These are phyloP conservation scores for Acrossocheilus wenchowensis DNA, from an alignment of 2,797 vertebrate genomes.

Conservation along the genomic window DNA sequence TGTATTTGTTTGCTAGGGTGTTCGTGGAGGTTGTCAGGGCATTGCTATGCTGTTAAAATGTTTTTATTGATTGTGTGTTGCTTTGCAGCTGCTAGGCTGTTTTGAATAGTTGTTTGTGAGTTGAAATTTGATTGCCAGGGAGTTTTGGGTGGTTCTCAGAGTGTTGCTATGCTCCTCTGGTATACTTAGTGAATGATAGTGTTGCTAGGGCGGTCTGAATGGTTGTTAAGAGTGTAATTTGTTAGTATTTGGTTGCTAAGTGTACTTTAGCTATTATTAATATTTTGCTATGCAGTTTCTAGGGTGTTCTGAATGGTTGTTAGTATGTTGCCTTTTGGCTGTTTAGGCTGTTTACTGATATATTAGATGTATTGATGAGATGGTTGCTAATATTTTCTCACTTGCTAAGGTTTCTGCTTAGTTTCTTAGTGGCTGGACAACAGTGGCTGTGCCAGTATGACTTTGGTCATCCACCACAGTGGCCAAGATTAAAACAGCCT, in stretches of 20 bases:
- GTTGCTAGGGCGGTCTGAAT: neutral
- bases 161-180: neutral
- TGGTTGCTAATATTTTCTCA: neutral
- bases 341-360: neutral
- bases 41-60: neutral
- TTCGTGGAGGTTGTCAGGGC: neutral
- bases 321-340: neutral
- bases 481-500: neutral
- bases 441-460: no score
- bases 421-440: neutral
- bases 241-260: neutral
- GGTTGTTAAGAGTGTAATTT: neutral
- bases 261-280: neutral
- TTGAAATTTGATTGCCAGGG: no score
- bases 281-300: neutral
- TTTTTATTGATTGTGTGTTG: no score
- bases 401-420: neutral
- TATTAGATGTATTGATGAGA: neutral
- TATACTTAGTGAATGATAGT: no score
- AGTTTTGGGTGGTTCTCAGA: neutral
- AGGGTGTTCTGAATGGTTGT: neutral
- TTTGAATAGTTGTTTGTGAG: neutral
- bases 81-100: neutral
- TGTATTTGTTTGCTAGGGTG: neutral
- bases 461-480: no score